Evolutionary conservation across 2,113 vertebrate species (phyloP), one percentile per base, ranked within the genome.

Genomic region (Anoura caudifer): DNA sequence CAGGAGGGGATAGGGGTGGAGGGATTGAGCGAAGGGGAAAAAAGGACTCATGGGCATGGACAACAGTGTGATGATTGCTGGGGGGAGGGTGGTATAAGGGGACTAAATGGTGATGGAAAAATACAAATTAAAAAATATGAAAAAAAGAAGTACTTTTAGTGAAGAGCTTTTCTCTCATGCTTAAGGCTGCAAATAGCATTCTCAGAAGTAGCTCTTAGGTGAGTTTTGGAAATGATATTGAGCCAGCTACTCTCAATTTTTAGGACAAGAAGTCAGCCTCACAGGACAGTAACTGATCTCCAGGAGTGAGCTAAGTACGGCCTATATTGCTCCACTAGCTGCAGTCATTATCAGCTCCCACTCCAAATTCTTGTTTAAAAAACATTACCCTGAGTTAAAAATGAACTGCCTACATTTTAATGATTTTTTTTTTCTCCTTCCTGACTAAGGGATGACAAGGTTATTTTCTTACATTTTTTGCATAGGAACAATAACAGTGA

Each of bases 111-210:
- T 63, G 31, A 31, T 63, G 28, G 59, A 31, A 31, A 31, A 31
- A 63, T 15, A 63, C 28, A 63, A 31, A 28, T 61, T 63, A 26
- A 63, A 63, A 28, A 63, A 31, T 31, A 28, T 31, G 28, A 14
- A 11, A 24, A 28, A 2, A 1, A 2, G 2, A 65, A 36, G 19
- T 16, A 15, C 7, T 11, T 47, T 70, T 1, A 26, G 9, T 1
- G 2, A 22, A 63, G 24, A 70, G 5, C 10, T 22, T 5, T 1
- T 14, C 20, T 85, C 15, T 31, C 1, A 0, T 31, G 43, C 20
- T 52, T 33, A 24, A 3, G 13, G 10, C 24, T 43, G 1, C 0
- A 84, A 41, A 7, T 2, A 1, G 3, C 1, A 1, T 67, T 33
- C 24, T 15, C 4, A 43, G 94, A 52, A 61, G 36, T 7, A 4